Evolutionary conservation across 2,797 vertebrate genomes (phyloP), one percentile per base, ranked within the genome.

Genomic region (Gymnothorax reevesii): DNA sequence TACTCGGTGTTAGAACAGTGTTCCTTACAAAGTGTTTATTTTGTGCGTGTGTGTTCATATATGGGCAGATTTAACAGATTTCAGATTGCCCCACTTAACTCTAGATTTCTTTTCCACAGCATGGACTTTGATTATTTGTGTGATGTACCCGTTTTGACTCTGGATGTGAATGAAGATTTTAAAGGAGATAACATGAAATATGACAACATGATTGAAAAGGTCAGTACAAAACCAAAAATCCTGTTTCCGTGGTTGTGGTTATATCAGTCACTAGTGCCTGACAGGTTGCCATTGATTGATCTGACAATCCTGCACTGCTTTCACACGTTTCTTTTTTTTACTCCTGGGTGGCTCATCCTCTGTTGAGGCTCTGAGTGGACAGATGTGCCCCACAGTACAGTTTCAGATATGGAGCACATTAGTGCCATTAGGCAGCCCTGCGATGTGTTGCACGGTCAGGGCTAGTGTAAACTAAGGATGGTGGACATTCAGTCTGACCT

Each of bases 151-250:
- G 57, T 99, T 87, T 91, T 99, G 91, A 98, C 96, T 0, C 87
- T 99, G 9, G 98, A 99, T 22, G 97, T 97, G 54, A 96, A 97
- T 9, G 97, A 98, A 88, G 96, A 98, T 84, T 99, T 99, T 89
- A 96, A 94, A 90, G 88, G 90, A 27, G 91, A 94, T 80, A 87
- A 94, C 87, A 92, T 90, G 15, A 97, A 94, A 90, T 93, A 94
- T 0, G 94, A 92, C 9, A 90, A 96, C 90, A 95, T 99, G 94
- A 93, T 97, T 0, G 97, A 98, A 92, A 99, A 99, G 97, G 98
- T 99, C 20, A 66, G 83, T 84, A 13, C 1, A 22, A 33, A 13
- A 54, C 25, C 17, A 27, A 15, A 82, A 57, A 7, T 54, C 52
- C 54, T 2, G 33, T 42, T 42, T 42, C 33, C 33, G 33, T 42